Base-by-base conservation (phyloP, 2,797 vertebrate genomes). In the Chelonia mydas region DNA sequence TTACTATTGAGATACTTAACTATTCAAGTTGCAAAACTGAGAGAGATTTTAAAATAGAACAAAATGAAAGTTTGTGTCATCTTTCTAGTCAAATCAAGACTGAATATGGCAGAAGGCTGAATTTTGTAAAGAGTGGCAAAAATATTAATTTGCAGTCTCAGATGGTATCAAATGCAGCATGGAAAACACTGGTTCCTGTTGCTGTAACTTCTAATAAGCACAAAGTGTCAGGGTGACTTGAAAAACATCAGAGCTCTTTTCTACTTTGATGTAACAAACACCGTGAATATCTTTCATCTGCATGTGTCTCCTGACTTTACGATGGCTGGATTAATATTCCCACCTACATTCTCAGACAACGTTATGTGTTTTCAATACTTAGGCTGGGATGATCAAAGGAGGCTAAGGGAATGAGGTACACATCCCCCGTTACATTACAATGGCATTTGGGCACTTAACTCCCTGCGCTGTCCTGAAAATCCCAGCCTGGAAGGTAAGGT, bases 1-100 rank as follows among this genome's bases (percentile, higher is more conserved):
- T 96, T 97, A 94, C 93, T 96, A 8, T 11, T 7, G 88, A 96
- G 90, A 81, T 78, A 31, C 81, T 94, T 88, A 89, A 81, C 92
- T 65, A 53, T 95, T 94, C 91, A 55, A 84, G 91, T 28, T 91
- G 93, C 87, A 90, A 84, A 94, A 89, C 59, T 79, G 91, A 61
- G 91, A 94, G 95, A 88, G 92, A 74, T 90, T 76, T 93, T 92
- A 41, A 5, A 12, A 19, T 45, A 81, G 85, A 54, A 88, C 84
- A 5, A 89, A 90, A 86, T 68, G 68, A 90, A 91, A 74, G 81
- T 55, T 57, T 72, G 83, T 92, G 23, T 65, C 19, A 31, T 4
- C 81, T 94, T 95, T 83, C 86, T 2, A 53, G 88, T 21, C 51
- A 54, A 72, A 91, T 76, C 74, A 79, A 93, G 79, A 31, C 57